Evolutionary conservation across 1,140 invertebrate genomes (phyloP), one percentile per base, ranked within the genome.

Genomic region (Drosophila melanica): DNA sequence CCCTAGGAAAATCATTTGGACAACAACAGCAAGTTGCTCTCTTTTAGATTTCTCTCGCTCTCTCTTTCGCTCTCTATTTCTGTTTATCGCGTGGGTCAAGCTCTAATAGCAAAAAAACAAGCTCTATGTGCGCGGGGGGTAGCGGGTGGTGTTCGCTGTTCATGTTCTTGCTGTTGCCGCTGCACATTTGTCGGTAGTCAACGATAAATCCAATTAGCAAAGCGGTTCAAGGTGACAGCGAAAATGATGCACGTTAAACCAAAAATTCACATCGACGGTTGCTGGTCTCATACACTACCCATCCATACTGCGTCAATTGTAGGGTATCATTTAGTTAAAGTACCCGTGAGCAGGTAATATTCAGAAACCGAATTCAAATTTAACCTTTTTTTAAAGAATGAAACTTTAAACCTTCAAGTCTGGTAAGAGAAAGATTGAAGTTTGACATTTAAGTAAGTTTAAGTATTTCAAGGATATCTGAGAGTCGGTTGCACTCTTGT

Each of bases 131-230:
- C 20, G 39, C 1, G 54, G 8, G 37, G 39, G 4, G 3, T 27
- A 6, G 41, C 16, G 16, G 33, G 4, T 57, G 41, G 14, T 42
- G 37, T 16, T 45, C 27, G 44, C 41, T 50, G 44, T 55, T 33
- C 4, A 41, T 50, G 44, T 55, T 33, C 2, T 27, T 27, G 27
- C 1, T 27, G 27, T 27, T 27, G 27, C 27, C 7, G 27, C 27
- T 27, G 27, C 7, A 27, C 27, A 27, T 5, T 27, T 79, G 80
- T 89, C 82, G 87, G 84, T 84, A 87, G 84, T 87, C 79, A 87
- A 82, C 82, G 82, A 87, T 89, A 87, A 82, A 87, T 87, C 82
- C 82, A 87, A 87, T 87, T 87, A 87, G 84, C 51, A 70, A 80
- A 80, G 68, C 84, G 64, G 78, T 86, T 86, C 81, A 85, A 85